These are phyloP conservation scores for Coelopa pilipes DNA, from an alignment of 2,888 invertebrate species.

Conservation along the genomic window DNA sequence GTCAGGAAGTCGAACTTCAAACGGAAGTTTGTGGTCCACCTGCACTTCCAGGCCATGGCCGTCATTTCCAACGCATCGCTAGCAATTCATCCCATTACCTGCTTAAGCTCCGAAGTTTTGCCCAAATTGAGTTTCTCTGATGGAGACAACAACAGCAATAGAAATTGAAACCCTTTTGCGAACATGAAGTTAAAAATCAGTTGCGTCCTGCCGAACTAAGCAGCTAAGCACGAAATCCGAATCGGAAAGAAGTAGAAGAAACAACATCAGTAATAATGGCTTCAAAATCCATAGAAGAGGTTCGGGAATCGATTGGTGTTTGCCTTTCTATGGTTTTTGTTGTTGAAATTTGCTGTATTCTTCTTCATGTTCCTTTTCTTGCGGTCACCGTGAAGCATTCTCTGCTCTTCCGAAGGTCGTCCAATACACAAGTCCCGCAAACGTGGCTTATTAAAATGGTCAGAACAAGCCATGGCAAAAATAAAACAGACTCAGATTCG, in stretches of 20 bases:
- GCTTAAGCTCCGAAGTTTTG: too few relatives aligned
- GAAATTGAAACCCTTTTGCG: not conserved
- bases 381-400: not conserved
- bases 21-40: too few relatives aligned
- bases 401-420: not conserved
- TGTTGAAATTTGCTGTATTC: not conserved
- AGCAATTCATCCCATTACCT: too few relatives aligned
- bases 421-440: slow-evolving; percentile 1
- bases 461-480: slow-evolving; percentile 33
- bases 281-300: not conserved
- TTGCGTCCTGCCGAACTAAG: not conserved
- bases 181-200: too few relatives aligned
- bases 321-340: slow-evolving; percentile 13
- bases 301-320: slow-evolving; percentile 30
- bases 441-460: slow-evolving; percentile 38
- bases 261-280: not conserved
- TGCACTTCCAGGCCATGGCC: too few relatives aligned
- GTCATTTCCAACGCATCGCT: too few relatives aligned
- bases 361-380: not conserved
- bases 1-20: too few relatives aligned
- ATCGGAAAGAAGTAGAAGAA: not conserved
- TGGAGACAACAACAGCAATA: not conserved
- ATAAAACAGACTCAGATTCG: slow-evolving; percentile 2
- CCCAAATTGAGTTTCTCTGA: slow-evolving; percentile 8
- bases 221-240: slow-evolving; percentile 7